Evolutionary conservation across 2,113 vertebrate genomes (phyloP), one percentile per base, ranked within the genome.

Genomic region (Oncorhynchus keta): DNA sequence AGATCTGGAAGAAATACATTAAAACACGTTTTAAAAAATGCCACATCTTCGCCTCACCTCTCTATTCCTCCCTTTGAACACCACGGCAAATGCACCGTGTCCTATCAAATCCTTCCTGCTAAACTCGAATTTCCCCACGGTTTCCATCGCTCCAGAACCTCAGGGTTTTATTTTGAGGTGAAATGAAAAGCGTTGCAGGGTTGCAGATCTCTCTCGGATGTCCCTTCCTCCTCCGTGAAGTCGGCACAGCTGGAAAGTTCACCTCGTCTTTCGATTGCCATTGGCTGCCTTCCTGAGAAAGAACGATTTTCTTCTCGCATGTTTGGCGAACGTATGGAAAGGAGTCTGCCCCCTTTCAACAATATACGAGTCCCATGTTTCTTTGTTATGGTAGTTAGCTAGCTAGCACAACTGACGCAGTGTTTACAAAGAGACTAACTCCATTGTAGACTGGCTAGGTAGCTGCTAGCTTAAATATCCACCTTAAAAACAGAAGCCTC

Each of bases 51-150:
- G 32, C 84, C 39, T 93, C 84, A 98, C 97, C 96, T 99, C 97
- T 88, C 94, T 93, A 83, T 98, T 92, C 81, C 96, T 93, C 81
- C 97, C 97, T 93, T 97, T 98, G 85, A 96, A 99, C 61, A 99
- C 97, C 76, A 99, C 97, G 1, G 97, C 97, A 87, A 98, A 99
- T 74, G 97, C 97, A 76, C 97, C 97, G 85, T 99, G 97, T 73
- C 97, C 97, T 85, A 99, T 96, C 68, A 99, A 87, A 88, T 99
- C 97, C 89, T 99, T 99, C 81, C 96, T 94, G 84, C 95, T 97
- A 92, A 98, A 99, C 94, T 99, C 97, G 89, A 99, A 99, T 91
- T 95, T 96, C 73, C 97, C 97, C 85, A 98, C 97, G 14, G 94
- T 93, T 93, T 99, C 97, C 94, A 97, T 95, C 0, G 8, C 72